Evolutionary conservation across 2,888 invertebrate species (phyloP), one percentile per base, ranked within the genome.

Genomic region (Melolontha melolontha): DNA sequence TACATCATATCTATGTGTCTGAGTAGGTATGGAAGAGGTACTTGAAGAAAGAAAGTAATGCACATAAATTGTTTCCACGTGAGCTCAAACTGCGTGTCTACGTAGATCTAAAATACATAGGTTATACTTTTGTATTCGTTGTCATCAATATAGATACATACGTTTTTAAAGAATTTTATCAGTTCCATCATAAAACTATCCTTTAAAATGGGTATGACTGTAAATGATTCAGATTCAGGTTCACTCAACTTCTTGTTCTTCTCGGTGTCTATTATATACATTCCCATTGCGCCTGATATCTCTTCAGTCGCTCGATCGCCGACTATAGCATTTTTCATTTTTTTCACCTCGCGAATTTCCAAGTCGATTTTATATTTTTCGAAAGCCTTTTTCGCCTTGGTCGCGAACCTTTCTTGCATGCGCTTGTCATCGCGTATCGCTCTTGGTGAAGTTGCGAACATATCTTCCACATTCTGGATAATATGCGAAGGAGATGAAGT

Each of bases 251-350:
- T 52, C n/a, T 52, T 39, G 17, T 6, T n/a, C 44, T 59, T 29
- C 4, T 16, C 63, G 1, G 64, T 47, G 39, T 67, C 67, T 27
- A 67, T 67, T 5, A 67, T 67, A 34, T 64, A 67, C 67, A 67
- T 67, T 5, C 55, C 55, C 64, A 67, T 67, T 1, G 64, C 64
- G 29, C 47, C 50, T 0, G 54, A 47, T 27, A 47, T 49, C 4
- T 52, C 40, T 7, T 16, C 55, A 1, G 47, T 40, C 14, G 41
- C 29, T 5, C 22, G 22, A 5, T 64, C 29, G 11, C 22, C 11
- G 1, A 14, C 2, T 6, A 50, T 2, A 29, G 39, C 40, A 27
- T 41, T 39, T 44, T 17, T 16, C 27, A 44, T 64, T 29, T 22
- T 40, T 47, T 55, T 10, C 22, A 17, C 11, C 8, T 12, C 52